phyloP scores from a whole-genome alignment of 2,113 vertebrate genomes.

The Pygoscelis antarcticus region DNA sequence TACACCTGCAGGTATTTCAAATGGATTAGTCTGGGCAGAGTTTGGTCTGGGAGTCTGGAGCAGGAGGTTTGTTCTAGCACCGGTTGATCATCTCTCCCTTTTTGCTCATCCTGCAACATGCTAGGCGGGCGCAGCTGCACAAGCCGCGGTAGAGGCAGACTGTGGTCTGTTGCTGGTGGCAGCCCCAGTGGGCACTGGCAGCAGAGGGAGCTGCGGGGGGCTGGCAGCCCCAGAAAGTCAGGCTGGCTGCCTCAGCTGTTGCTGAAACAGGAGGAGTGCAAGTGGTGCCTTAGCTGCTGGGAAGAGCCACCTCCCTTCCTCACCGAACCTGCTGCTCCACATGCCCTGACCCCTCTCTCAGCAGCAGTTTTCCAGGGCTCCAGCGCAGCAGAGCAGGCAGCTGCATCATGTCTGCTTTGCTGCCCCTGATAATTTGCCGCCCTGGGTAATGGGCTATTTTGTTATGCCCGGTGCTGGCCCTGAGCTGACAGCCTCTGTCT shows the following conservation, averaged over 20 bases:
- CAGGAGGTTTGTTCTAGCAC: not conserved
- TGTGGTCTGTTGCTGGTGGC: not conserved
- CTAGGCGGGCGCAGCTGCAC: not conserved
- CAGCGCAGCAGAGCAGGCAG: not conserved
- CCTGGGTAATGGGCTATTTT: not conserved
- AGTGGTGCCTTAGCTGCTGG: not conserved
- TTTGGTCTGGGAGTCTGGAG: not conserved
- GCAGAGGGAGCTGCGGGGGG: not conserved
- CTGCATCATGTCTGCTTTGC: not conserved
- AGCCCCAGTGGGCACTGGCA: not conserved
- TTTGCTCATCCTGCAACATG: fast-evolving
- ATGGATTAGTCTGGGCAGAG: not conserved
- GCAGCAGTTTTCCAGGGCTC: not conserved
- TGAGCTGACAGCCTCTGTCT: not conserved
- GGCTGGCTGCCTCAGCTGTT: not conserved
- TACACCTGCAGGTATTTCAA: not conserved
- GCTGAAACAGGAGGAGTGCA: not conserved
- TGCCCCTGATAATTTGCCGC: not conserved
- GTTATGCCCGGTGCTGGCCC: not conserved
- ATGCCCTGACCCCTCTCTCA: fast-evolving
- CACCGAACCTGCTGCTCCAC: not conserved
- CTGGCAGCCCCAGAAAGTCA: not conserved
- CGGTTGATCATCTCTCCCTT: not conserved
- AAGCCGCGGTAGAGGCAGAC: fast-evolving
- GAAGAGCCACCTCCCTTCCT: not conserved